phyloP scores from a whole-genome alignment of 2,797 vertebrate genomes.

The Enteromius radiatus region DNA sequence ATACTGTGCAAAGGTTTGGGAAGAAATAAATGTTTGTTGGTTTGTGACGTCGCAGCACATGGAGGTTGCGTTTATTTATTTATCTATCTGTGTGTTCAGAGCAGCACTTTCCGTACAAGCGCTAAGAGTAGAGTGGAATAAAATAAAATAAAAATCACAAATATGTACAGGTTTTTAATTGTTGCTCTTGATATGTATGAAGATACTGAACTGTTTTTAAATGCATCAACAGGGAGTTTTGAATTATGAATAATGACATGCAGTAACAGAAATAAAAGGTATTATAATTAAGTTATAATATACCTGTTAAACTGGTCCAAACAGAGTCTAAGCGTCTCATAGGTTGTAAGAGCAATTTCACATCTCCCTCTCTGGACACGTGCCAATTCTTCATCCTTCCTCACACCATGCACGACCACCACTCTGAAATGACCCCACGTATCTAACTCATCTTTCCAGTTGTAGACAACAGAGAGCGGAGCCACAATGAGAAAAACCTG shows the following conservation, averaged over 20 bases:
- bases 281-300: no score
- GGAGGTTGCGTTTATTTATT: constrained; percentile 28
- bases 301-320: constrained; percentile 93
- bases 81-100: constrained; percentile 21
- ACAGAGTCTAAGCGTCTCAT: constrained; percentile 88
- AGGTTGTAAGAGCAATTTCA: constrained; percentile 93
- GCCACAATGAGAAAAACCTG: constrained; percentile 94
- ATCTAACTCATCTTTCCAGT: constrained; percentile 96
- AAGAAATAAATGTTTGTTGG: background rate
- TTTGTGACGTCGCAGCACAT: background rate
- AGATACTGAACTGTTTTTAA: constrained; percentile 69
- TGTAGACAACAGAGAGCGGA: constrained; percentile 93
- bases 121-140: background rate
- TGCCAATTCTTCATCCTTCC: constrained; percentile 85
- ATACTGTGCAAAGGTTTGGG: background rate
- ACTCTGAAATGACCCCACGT: constrained; percentile 94
- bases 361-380: constrained; percentile 87
- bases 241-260: constrained; percentile 67
- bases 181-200: no score
- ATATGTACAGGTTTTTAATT: constrained; percentile 70
- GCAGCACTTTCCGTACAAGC: constrained; percentile 26
- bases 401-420: constrained; percentile 87
- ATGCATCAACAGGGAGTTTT: constrained; percentile 72
- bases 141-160: constrained; percentile 34
- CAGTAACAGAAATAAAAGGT: constrained; percentile 68